Evolutionary conservation across 2,113 vertebrate species (phyloP).

Genomic region (Dissostichus mawsoni): DNA sequence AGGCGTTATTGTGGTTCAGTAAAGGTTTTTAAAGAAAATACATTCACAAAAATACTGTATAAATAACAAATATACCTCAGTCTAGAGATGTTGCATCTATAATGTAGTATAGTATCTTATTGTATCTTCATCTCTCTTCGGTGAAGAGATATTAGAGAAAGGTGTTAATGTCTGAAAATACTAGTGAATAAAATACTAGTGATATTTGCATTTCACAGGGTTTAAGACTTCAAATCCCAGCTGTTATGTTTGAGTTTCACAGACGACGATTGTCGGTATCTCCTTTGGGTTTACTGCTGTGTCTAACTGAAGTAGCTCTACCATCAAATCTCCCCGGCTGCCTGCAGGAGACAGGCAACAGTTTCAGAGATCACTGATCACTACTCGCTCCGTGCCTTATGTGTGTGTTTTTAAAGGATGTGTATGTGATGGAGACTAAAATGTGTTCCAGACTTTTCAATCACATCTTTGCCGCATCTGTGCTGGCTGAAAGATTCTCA

Average conservation of each 20-base stretch:
- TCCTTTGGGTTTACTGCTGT: constrained; percentile 30
- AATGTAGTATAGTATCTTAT: neutral
- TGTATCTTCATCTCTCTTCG: neutral
- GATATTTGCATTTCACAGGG: constrained; percentile 39
- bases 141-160: constrained; percentile 17
- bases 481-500: constrained; percentile 59
- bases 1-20: no score
- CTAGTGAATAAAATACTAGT: neutral
- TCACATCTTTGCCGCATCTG: constrained; percentile 51
- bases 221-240: constrained; percentile 28
- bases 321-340: constrained; percentile 41
- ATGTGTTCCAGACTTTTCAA: constrained; percentile 50
- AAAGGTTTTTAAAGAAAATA: no score
- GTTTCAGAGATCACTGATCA: constrained; percentile 52
- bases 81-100: neutral
- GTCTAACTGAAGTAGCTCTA: constrained; percentile 16
- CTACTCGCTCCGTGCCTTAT: constrained; percentile 34
- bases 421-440: constrained; percentile 17
- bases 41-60: no score
- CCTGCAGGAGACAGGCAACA: constrained; percentile 54
- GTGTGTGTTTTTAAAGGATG: constrained; percentile 31
- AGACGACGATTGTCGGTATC: constrained; percentile 32
- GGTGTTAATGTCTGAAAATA: constrained; percentile 7
- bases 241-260: constrained; percentile 23
- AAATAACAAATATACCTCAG: no score